Conservation (phyloP, 2,888 invertebrate genomes). For the Spisula subtruncata region DNA sequence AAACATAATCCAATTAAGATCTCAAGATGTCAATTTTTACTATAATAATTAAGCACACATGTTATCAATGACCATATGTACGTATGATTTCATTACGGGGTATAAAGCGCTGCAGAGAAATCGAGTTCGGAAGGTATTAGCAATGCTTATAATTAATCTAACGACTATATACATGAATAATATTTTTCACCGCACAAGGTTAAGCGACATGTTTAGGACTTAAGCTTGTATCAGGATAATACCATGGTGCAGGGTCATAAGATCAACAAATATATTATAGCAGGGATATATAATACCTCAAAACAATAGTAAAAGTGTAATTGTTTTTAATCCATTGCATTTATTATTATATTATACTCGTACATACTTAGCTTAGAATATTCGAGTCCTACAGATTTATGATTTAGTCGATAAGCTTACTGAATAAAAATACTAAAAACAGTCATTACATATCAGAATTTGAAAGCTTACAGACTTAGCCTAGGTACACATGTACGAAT, state of each 20-base stretch:
- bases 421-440: not conserved
- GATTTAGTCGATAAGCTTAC: not conserved
- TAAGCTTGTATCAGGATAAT: not conserved
- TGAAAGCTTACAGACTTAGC: not conserved
- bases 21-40: not conserved
- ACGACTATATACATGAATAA: not conserved
- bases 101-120: not conserved
- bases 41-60: not conserved
- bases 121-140: not conserved
- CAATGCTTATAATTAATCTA: not conserved
- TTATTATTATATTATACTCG: no score
- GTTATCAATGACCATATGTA: no score
- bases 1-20: constrained; percentile 10
- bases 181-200: not conserved
- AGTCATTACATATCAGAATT: not conserved
- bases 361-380: no score
- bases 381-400: not conserved
- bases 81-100: no score
- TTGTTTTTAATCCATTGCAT: no score
- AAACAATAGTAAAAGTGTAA: no score
- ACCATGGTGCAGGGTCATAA: no score
- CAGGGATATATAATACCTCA: no score
- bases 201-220: not conserved
- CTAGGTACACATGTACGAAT: not conserved
- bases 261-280: no score